phyloP scores from a whole-genome alignment of 2,113 vertebrate genomes.

The Glaucidium brasilianum region DNA sequence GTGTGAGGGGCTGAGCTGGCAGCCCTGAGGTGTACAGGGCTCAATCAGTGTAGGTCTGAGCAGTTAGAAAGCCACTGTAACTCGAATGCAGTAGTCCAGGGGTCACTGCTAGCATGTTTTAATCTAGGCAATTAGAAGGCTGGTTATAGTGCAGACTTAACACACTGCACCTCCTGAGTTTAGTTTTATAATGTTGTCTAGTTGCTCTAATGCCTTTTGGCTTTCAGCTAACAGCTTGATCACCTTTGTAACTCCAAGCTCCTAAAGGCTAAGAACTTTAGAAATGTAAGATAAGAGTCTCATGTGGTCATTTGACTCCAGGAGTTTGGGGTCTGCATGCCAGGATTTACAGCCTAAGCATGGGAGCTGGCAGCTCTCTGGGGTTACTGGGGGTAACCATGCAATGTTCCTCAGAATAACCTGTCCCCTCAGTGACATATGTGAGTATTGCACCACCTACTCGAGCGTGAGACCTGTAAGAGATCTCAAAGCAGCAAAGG shows the following conservation, averaged over 20 bases:
- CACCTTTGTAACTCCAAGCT: not conserved
- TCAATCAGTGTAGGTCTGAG: too few relatives aligned
- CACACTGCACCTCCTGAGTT: not conserved
- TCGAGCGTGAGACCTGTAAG: not conserved
- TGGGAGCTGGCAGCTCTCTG: not conserved
- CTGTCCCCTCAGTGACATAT: not conserved
- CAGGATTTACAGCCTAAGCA: not conserved
- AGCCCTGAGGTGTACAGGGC: not conserved
- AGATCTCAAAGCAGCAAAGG: not conserved
- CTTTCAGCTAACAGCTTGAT: not conserved
- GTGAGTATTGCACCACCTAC: not conserved
- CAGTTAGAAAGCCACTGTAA: not conserved
- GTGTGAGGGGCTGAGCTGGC: not conserved
- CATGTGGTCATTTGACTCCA: not conserved
- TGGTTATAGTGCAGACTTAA: not conserved
- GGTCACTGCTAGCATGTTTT: not conserved
- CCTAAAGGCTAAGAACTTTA: not conserved
- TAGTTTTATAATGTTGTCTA: not conserved
- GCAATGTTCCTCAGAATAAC: not conserved
- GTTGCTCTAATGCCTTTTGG: not conserved
- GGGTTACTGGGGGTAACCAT: not conserved
- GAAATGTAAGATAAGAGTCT: not conserved
- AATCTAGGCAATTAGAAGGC: not conserved
- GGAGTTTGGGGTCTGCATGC: not conserved
- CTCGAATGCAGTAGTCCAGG: not conserved